phyloP scores from a whole-genome alignment of 2,797 vertebrate species.

The Epinephelus coioides region DNA sequence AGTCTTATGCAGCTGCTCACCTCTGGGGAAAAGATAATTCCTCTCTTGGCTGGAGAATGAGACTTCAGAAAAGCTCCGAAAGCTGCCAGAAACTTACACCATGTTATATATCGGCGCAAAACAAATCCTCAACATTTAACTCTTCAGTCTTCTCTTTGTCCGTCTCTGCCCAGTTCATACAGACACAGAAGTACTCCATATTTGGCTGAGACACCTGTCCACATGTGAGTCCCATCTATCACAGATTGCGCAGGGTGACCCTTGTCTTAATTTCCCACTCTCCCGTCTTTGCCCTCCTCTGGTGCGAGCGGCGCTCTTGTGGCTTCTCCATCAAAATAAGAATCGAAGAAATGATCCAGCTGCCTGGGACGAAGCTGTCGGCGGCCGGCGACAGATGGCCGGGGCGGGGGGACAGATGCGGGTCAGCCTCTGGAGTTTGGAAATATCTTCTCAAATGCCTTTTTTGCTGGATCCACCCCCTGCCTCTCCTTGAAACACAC shows the following conservation, averaged over 20 bases:
- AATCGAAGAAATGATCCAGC: constrained; percentile 57
- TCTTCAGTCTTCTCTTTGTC: constrained; percentile 26
- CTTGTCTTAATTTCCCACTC: constrained; percentile 32
- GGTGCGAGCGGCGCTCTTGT: constrained; percentile 8
- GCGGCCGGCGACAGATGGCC: constrained; percentile 68
- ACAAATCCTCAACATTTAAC: constrained; percentile 33
- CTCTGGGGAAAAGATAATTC: constrained; percentile 50
- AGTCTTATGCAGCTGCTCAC: constrained; percentile 47
- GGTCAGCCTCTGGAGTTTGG: constrained; percentile 55
- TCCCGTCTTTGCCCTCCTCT: constrained; percentile 38
- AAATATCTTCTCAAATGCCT: constrained; percentile 28
- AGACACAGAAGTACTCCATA: constrained; percentile 56
- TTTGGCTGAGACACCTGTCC: constrained; percentile 41
- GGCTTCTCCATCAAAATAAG: constrained; percentile 70
- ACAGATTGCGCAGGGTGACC: constrained; percentile 58
- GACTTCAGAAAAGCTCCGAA: constrained; percentile 39
- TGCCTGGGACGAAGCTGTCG: constrained; percentile 44
- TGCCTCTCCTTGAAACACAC: constrained; percentile 31
- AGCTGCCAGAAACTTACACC: constrained; percentile 49
- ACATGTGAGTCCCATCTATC: constrained; percentile 24
- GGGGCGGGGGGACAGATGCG: constrained; percentile 42
- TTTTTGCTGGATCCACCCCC: constrained; percentile 31
- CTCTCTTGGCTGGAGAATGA: constrained; percentile 36
- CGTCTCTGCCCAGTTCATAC: neutral
- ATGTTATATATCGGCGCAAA: constrained; percentile 5